Percentiles rank a stretch among this genome's conserved stretches.
Conservation (phyloP, 2,888 invertebrate species). For the Scaptomyza parva region DNA sequence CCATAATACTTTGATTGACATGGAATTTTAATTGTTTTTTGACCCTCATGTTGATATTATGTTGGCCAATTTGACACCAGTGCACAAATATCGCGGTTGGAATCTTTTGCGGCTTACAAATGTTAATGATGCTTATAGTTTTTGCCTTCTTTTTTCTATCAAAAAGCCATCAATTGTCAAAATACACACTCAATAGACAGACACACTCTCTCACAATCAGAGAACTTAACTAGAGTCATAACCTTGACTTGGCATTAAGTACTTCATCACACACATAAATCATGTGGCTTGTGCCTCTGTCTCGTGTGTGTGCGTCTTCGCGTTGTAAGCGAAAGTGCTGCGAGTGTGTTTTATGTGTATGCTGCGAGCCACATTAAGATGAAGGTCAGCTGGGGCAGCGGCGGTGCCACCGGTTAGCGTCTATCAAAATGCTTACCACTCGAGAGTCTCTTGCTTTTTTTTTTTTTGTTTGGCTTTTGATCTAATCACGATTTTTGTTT, state of each 20-base stretch:
- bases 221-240: slow-evolving; percentile 44
- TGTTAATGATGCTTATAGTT: slow-evolving; percentile 70
- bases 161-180: slow-evolving; percentile 71
- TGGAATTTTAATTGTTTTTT: slow-evolving; percentile 68
- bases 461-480: too few species aligned
- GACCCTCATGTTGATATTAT: slow-evolving; percentile 53
- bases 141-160: slow-evolving; percentile 50
- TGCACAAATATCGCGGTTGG: slow-evolving; percentile 57
- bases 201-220: slow-evolving; percentile 27
- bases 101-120: slow-evolving; percentile 44
- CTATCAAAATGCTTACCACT: slow-evolving; percentile 36
- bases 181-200: slow-evolving; percentile 29
- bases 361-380: slow-evolving; percentile 34
- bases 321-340: slow-evolving; percentile 71
- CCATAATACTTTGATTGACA: slow-evolving; percentile 68
- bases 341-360: slow-evolving; percentile 53
- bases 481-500: slow-evolving; percentile 47
- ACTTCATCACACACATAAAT: slow-evolving; percentile 69
- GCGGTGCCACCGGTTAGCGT: slow-evolving; percentile 34
- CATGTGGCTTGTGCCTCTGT: slow-evolving; percentile 40
- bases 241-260: slow-evolving; percentile 64
- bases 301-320: slow-evolving; percentile 17
- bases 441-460: slow-evolving; percentile 32
- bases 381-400: slow-evolving; percentile 65
- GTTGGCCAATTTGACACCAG: slow-evolving; percentile 46